Evolutionary conservation across 2,888 invertebrate genomes (phyloP).

Genomic region (Thelaira solivaga): DNA sequence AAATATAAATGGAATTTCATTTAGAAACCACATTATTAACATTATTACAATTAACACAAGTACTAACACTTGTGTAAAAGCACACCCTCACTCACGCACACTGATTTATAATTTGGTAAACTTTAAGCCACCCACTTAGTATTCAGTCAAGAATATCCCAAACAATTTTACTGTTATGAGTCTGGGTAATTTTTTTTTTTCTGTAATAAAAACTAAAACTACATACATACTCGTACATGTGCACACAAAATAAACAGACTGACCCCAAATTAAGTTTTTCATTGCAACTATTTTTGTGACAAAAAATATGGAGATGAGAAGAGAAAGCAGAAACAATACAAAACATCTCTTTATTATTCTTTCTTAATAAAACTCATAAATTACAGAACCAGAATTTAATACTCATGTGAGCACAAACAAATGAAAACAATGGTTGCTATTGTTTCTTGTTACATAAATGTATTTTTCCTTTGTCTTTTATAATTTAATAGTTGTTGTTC

Average conservation of each 20-base stretch:
- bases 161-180: constrained; percentile 26
- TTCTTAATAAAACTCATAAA: not conserved
- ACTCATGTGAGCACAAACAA: not conserved
- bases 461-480: constrained; percentile 36
- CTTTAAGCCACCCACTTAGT: constrained; percentile 20
- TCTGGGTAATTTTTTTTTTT: constrained; percentile 10
- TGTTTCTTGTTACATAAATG: constrained; percentile 40
- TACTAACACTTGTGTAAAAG: not conserved
- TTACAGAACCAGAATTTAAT: not conserved
- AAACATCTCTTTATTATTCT: not conserved
- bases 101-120: not conserved
- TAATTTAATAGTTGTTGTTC: constrained; percentile 28
- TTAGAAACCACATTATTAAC: constrained; percentile 35
- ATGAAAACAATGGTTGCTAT: constrained; percentile 8
- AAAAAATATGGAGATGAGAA: not conserved
- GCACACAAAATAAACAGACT: not conserved
- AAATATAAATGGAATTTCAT: not conserved
- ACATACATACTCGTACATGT: not conserved
- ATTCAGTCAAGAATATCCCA: constrained; percentile 9
- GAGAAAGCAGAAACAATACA: too few species aligned
- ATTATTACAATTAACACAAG: constrained; percentile 35
- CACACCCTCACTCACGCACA: not conserved
- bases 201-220: constrained; percentile 10
- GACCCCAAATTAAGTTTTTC: not conserved
- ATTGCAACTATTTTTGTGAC: not conserved